Conservation (phyloP, 2,113 vertebrate species). For the Dicentrarchus labrax region DNA sequence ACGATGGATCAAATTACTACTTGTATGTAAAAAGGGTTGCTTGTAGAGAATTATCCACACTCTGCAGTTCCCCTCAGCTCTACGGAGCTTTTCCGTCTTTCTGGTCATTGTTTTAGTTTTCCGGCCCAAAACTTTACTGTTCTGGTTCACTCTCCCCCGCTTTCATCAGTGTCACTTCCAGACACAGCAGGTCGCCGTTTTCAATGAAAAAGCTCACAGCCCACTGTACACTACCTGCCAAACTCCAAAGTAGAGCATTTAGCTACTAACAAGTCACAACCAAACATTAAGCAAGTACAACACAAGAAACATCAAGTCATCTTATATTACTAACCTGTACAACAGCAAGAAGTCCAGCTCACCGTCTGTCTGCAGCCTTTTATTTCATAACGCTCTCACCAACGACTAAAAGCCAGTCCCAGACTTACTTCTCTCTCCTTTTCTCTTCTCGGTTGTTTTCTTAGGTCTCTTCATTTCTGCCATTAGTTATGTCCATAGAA, state of each 20-base stretch:
- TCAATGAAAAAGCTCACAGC: constrained; percentile 4
- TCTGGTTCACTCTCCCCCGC: neutral
- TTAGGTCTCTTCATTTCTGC: too few relatives aligned
- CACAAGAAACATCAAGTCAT: too few relatives aligned
- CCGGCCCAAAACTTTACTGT: neutral
- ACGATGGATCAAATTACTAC: neutral
- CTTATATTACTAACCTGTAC: too few relatives aligned
- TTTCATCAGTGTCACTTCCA: neutral
- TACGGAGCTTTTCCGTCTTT: neutral
- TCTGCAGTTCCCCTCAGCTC: neutral
- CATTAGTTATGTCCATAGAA: too few relatives aligned
- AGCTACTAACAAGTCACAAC: neutral
- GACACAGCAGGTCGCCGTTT: neutral
- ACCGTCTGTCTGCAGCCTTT: too few relatives aligned
- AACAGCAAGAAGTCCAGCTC: too few relatives aligned
- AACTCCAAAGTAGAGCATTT: neutral
- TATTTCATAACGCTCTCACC: too few relatives aligned
- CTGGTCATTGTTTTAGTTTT: neutral
- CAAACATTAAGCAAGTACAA: too few relatives aligned
- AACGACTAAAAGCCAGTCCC: too few relatives aligned
- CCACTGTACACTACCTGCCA: neutral
- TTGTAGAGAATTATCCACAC: neutral
- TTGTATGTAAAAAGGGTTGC: neutral
- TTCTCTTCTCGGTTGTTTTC: too few relatives aligned
- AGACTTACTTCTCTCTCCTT: too few relatives aligned